Evolutionary conservation across 2,888 invertebrate species (phyloP).

Genomic region (Sminthurinus aureus): DNA sequence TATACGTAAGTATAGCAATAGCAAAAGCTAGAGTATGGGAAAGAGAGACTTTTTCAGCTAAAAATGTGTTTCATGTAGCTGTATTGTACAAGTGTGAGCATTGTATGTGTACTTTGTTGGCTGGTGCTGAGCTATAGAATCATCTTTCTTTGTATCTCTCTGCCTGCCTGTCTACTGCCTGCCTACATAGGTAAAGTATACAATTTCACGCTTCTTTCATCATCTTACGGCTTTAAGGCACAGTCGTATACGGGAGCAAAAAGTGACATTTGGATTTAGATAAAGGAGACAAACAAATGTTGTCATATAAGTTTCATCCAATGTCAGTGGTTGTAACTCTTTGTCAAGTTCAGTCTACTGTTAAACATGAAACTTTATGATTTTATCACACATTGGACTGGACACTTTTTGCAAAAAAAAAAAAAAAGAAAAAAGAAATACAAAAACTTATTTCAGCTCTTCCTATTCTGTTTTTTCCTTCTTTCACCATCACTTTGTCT

Average conservation of each 20-base stretch:
- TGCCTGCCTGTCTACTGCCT: neutral
- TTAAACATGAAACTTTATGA: slow-evolving; percentile 28
- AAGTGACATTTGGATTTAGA: slow-evolving; percentile 32
- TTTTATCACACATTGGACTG: neutral
- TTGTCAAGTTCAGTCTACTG: slow-evolving; percentile 15
- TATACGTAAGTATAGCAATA: too few species aligned
- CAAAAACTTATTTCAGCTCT: too few species aligned
- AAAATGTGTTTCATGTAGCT: neutral
- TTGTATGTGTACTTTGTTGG: too few species aligned
- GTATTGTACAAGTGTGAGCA: neutral
- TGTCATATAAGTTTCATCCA: neutral
- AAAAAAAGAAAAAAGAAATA: neutral
- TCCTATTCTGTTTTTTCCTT: too few species aligned
- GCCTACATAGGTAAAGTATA: too few species aligned
- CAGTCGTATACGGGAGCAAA: slow-evolving; percentile 7
- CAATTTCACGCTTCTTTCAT: neutral
- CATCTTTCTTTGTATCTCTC: slow-evolving; percentile 14
- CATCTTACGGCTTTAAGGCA: slow-evolving; percentile 20
- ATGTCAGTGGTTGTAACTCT: neutral
- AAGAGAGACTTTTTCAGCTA: neutral
- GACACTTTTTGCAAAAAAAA: neutral
- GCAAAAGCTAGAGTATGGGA: too few species aligned
- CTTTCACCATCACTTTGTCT: too few species aligned
- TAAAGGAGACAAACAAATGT: slow-evolving; percentile 31
- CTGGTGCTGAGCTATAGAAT: neutral